phyloP scores from a whole-genome alignment of 2,888 invertebrate genomes.

The Rotaria sp. region DNA sequence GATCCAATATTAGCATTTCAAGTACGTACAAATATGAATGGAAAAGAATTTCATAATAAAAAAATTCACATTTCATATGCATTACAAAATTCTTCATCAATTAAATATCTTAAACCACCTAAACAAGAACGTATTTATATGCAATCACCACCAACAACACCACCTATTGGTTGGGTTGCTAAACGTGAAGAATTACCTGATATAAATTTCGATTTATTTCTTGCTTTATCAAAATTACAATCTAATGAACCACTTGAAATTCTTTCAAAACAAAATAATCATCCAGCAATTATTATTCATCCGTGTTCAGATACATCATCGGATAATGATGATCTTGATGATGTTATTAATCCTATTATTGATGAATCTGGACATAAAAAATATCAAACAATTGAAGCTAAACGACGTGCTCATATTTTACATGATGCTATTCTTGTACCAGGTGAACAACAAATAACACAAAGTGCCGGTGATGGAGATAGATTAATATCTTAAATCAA shows the following conservation, averaged over 20 bases:
- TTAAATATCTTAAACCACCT: background rate
- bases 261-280: background rate
- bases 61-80: background rate
- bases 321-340: background rate
- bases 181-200: background rate
- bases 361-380: background rate
- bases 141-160: conserved; percentile 19
- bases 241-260: background rate
- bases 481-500: background rate
- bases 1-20: background rate
- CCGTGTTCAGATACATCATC: conserved; percentile 8
- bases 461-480: background rate
- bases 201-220: conserved; percentile 8
- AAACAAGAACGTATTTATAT: background rate
- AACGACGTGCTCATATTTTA: background rate
- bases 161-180: background rate
- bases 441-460: background rate
- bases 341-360: background rate
- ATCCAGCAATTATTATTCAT: conserved; percentile 3
- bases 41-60: background rate
- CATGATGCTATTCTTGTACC: background rate
- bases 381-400: background rate
- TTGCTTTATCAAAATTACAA: background rate
- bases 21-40: background rate
- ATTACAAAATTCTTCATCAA: background rate